Evolutionary conservation across 2,888 invertebrate species (phyloP), one percentile per base, ranked within the genome.

Genomic region (Drosophila austrosaltans): DNA sequence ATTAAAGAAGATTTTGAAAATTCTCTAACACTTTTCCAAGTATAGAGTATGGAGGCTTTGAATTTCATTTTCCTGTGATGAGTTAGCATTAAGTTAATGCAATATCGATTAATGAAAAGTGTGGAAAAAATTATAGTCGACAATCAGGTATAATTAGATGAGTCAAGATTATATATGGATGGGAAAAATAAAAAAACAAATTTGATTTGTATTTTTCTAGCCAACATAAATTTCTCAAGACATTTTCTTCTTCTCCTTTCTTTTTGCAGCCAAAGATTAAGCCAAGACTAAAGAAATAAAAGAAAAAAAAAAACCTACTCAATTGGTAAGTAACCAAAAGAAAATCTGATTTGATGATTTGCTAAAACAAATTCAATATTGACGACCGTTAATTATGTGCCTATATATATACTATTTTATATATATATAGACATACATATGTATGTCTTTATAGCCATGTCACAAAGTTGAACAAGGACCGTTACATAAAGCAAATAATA

Each of bases 201-300:
- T 32, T 32, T 32, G 32, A 6, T 5, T 6, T 32, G 3, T 5
- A 32, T 32, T 32, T 36, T 36, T 36, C 65, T 66, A 61, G 10
- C 8, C 36, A 54, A 48, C 59, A 63, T 44, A 58, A 53, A 58
- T 59, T 54, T 48, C 48, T 10, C 22, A 48, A 8, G 20, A 36
- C 36, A 7, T 8, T 48, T 25, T 48, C 12, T 25, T 39, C 54
- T 7, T 69, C 53, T 64, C 12, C 54, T 59, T 56, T 61, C 5
- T 44, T 39, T 30, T 87, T 89, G n/a, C 79, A 83, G 83, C 87
- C 83, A 82, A 87, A 87, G 85, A 86, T 60, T 53, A 69, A 70
- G 57, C 61, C 36, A 53, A 25, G 22, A 56, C 56, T 57, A 62
- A 69, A 64, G 65, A 12, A 63, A 61, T 61, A 16, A 16, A 16